Evolutionary conservation across 2,888 invertebrate species (phyloP).

Genomic region (Rotaria socialis): DNA sequence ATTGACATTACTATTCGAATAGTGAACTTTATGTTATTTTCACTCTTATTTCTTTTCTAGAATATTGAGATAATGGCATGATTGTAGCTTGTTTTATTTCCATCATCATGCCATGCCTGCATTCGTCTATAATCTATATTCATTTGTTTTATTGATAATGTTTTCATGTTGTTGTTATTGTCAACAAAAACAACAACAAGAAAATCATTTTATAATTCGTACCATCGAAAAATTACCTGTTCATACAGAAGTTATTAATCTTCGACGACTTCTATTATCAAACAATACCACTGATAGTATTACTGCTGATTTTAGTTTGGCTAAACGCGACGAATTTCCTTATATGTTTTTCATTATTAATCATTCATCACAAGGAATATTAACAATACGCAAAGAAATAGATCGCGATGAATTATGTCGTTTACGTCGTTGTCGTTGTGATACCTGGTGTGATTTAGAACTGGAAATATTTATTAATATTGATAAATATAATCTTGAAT

Average conservation of each 20-base stretch:
- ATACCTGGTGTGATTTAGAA: conserved; percentile 30
- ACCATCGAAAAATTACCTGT: conserved; percentile 25
- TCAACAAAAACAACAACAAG: background rate
- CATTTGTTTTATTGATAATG: background rate
- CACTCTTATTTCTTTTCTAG: background rate
- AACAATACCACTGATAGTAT: background rate
- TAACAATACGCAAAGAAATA: conserved; percentile 15
- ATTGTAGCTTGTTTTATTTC: background rate
- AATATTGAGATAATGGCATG: background rate
- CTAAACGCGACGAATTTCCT: conserved; percentile 32
- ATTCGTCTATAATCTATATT: background rate
- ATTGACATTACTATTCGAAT: background rate
- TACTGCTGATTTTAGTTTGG: background rate
- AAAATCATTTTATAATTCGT: background rate
- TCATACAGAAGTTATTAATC: background rate
- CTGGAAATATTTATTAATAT: background rate
- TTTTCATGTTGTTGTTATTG: background rate
- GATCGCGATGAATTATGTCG: conserved; percentile 35
- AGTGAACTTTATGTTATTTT: too few species aligned
- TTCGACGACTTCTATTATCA: background rate
- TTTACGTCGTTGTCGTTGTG: conserved; percentile 24
- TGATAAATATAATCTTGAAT: conserved; percentile 1
- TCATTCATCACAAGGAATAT: conserved; percentile 22
- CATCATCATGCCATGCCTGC: conserved; percentile 17
- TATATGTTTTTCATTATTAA: conserved; percentile 7